Evolutionary conservation across 2,113 vertebrate species (phyloP).

Genomic region (Euleptes europaea): DNA sequence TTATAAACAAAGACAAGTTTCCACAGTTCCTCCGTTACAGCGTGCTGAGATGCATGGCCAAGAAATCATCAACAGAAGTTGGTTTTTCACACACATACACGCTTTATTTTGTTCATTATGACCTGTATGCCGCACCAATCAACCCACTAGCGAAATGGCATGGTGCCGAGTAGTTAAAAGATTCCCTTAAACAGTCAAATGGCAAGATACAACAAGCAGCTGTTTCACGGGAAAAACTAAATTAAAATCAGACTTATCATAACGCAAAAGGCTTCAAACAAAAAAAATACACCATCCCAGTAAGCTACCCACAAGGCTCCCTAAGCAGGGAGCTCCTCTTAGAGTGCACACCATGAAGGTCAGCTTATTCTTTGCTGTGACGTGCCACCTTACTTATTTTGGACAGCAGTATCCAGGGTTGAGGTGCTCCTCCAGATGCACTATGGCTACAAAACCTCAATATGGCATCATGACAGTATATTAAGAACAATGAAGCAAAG

Average conservation of each 20-base stretch:
- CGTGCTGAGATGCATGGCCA: slow-evolving; percentile 35
- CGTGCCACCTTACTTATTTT: too few relatives aligned
- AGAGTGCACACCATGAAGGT: too few relatives aligned
- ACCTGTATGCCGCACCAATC: neutral
- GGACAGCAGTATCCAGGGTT: too few relatives aligned
- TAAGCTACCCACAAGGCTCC: neutral
- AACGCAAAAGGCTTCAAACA: neutral
- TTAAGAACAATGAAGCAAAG: too few relatives aligned
- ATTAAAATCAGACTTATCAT: too few relatives aligned
- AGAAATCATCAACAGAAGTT: neutral
- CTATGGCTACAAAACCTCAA: too few relatives aligned
- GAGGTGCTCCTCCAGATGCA: too few relatives aligned
- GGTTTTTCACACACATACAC: neutral
- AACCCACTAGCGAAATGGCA: too few relatives aligned
- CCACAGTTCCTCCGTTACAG: slow-evolving; percentile 19
- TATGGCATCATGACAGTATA: too few relatives aligned
- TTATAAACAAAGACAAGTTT: slow-evolving; percentile 47
- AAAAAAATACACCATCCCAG: neutral
- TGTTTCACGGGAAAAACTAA: neutral
- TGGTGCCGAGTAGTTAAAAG: neutral
- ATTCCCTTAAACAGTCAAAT: neutral
- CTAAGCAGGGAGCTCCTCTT: too few relatives aligned
- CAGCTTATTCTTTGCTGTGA: too few relatives aligned
- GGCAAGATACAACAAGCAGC: neutral
- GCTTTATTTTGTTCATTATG: neutral